Percentiles rank a stretch among this genome's conserved stretches.
Conservation (phyloP, 35 echinoderm and acorn worm genomes). For the Patiria miniata region DNA sequence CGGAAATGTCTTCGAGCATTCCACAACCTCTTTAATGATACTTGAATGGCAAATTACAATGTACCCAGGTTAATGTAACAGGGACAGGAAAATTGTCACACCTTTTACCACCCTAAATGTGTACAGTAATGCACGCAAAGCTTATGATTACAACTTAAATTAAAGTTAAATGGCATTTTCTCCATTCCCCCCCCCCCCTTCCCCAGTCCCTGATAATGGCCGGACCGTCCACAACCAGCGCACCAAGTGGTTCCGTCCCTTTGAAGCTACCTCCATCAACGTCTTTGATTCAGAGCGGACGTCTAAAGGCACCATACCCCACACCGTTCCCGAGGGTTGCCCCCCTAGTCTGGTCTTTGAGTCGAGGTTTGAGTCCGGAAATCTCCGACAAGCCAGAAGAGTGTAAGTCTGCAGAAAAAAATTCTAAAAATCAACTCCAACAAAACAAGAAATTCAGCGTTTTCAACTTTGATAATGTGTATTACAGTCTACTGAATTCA, state of each 20-base stretch:
- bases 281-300: conserved; percentile 93
- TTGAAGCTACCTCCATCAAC: conserved; percentile 69
- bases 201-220: conserved; percentile 78
- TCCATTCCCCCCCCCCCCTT: not conserved
- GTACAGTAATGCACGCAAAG: too few species aligned
- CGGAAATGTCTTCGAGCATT: too few species aligned
- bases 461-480: too few species aligned
- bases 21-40: too few species aligned
- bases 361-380: conserved; percentile 89
- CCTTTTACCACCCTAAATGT: too few species aligned
- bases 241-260: conserved; percentile 84
- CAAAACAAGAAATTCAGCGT: too few species aligned
- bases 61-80: too few species aligned
- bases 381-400: conserved; percentile 87
- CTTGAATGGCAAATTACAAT: too few species aligned
- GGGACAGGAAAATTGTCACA: too few species aligned
- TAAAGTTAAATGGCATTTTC: too few species aligned
- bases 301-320: conserved; percentile 76
- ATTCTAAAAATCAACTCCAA: not conserved
- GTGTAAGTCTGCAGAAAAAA: conserved; percentile 61
- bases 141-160: too few species aligned
- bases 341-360: conserved; percentile 85
- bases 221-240: conserved; percentile 90
- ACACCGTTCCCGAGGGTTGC: conserved; percentile 87
- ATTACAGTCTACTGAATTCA: too few species aligned